phyloP scores from a whole-genome alignment of 2,113 vertebrate species.

The Entelurus aequoreus region DNA sequence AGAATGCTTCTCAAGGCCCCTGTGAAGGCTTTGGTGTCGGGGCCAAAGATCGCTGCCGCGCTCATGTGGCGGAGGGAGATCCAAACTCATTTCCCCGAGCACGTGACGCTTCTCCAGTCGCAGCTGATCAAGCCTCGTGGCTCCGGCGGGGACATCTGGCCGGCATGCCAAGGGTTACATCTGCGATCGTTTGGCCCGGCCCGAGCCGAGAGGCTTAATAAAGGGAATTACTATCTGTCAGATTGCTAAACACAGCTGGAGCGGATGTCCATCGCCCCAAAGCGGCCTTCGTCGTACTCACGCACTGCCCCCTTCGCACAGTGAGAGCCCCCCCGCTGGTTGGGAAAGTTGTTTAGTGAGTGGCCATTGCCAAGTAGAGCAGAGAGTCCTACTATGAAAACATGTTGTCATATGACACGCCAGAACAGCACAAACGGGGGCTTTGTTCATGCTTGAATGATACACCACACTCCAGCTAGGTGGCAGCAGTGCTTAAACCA shows the following conservation, averaged over 20 bases:
- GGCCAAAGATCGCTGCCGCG: slow-evolving; percentile 61
- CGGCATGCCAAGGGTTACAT: slow-evolving; percentile 71
- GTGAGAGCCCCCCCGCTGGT: slow-evolving; percentile 68
- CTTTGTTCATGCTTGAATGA: no score
- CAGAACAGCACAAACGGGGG: neutral
- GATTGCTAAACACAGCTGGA: slow-evolving; percentile 81
- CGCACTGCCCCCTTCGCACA: slow-evolving; percentile 31
- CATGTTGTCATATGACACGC: slow-evolving; percentile 17
- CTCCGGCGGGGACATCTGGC: slow-evolving; percentile 2
- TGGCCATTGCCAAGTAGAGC: slow-evolving; percentile 54
- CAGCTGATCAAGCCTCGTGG: slow-evolving; percentile 31
- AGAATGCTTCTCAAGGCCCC: slow-evolving; percentile 64
- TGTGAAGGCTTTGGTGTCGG: slow-evolving; percentile 61
- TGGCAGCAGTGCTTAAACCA: no score
- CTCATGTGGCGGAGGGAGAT: slow-evolving; percentile 52
- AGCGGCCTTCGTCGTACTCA: slow-evolving; percentile 43
- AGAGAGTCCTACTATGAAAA: slow-evolving; percentile 16
- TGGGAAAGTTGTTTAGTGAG: slow-evolving; percentile 74
- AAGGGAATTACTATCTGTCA: slow-evolving; percentile 78
- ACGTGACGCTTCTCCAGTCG: slow-evolving; percentile 33
- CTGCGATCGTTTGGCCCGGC: slow-evolving; percentile 68
- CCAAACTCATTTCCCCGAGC: slow-evolving; percentile 38
- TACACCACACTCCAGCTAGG: no score
- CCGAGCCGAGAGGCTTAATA: slow-evolving; percentile 74
- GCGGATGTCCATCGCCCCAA: slow-evolving; percentile 72